Conservation (phyloP, 2,113 vertebrate species). For the Casuarius casuarius region DNA sequence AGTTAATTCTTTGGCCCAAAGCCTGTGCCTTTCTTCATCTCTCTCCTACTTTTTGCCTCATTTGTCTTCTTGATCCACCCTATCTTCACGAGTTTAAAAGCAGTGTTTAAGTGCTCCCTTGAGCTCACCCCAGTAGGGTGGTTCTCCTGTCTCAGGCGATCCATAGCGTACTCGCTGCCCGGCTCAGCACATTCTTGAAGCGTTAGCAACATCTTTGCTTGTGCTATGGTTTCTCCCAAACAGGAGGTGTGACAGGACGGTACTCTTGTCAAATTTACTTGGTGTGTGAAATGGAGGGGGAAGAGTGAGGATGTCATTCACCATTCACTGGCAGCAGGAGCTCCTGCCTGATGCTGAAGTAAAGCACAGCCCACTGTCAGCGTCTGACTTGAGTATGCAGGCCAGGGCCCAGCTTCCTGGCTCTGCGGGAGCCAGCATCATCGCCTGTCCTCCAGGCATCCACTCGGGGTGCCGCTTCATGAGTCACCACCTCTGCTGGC, state of each 20-base stretch:
- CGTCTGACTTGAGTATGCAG: background rate
- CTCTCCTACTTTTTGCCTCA: constrained; percentile 29
- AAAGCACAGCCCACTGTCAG: background rate
- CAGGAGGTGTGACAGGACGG: constrained; percentile 30
- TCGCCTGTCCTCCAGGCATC: background rate
- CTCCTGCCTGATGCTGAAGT: background rate
- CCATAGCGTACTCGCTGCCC: constrained; percentile 37
- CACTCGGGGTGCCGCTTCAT: fast-evolving
- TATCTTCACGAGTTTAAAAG: constrained; percentile 33
- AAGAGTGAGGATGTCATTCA: background rate
- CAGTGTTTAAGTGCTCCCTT: constrained; percentile 39
- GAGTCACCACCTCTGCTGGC: background rate
- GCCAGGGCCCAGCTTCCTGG: background rate
- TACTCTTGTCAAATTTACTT: constrained; percentile 14
- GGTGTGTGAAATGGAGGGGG: background rate
- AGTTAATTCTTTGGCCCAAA: constrained; percentile 41
- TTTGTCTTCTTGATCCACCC: constrained; percentile 60
- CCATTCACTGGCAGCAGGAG: background rate
- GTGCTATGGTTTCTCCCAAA: constrained; percentile 50
- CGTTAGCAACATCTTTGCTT: constrained; percentile 61
- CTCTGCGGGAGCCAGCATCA: fast-evolving
- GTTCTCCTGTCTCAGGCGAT: constrained; percentile 63
- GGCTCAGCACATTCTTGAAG: constrained; percentile 67
- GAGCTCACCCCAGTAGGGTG: constrained; percentile 56
- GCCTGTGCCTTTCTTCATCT: constrained; percentile 44